phyloP scores from a whole-genome alignment of 2,113 vertebrate genomes.

The Aptenodytes patagonicus region DNA sequence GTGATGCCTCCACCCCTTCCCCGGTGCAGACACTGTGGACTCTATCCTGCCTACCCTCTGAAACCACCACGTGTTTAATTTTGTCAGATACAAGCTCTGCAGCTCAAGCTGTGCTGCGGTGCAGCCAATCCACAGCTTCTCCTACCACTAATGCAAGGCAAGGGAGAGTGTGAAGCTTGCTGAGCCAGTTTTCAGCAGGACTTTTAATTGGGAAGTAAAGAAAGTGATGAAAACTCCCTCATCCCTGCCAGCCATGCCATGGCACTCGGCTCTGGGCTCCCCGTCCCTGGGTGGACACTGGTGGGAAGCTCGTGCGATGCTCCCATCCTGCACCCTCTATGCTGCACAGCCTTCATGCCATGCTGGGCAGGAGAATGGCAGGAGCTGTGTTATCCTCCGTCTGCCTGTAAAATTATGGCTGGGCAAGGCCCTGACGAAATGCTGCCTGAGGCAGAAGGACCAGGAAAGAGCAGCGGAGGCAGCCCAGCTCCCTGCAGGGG shows the following conservation, averaged over 20 bases:
- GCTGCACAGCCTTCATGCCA: not conserved
- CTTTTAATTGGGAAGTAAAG: not conserved
- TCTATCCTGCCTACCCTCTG: not conserved
- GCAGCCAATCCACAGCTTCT: not conserved
- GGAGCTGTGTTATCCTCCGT: accelerated
- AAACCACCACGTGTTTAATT: accelerated
- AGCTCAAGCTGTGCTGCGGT: not conserved
- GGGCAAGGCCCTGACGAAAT: not conserved
- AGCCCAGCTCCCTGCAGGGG: not conserved
- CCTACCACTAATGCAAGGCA: not conserved
- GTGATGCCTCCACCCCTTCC: not conserved
- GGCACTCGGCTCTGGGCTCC: accelerated
- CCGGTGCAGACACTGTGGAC: not conserved
- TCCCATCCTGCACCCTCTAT: accelerated
- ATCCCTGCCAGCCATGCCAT: accelerated
- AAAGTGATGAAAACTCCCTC: not conserved
- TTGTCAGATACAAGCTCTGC: not conserved
- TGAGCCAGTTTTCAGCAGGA: not conserved
- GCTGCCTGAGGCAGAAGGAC: not conserved
- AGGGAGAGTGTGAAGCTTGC: not conserved
- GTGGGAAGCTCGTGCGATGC: not conserved
- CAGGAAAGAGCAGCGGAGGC: not conserved
- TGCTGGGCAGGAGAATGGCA: not conserved
- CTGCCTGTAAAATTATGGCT: not conserved
- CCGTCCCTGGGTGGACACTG: not conserved